Percentiles rank a stretch among this genome's conserved stretches.
Evolutionary conservation across 1,140 invertebrate genomes (phyloP).

Genomic region (Babylonia areolata): DNA sequence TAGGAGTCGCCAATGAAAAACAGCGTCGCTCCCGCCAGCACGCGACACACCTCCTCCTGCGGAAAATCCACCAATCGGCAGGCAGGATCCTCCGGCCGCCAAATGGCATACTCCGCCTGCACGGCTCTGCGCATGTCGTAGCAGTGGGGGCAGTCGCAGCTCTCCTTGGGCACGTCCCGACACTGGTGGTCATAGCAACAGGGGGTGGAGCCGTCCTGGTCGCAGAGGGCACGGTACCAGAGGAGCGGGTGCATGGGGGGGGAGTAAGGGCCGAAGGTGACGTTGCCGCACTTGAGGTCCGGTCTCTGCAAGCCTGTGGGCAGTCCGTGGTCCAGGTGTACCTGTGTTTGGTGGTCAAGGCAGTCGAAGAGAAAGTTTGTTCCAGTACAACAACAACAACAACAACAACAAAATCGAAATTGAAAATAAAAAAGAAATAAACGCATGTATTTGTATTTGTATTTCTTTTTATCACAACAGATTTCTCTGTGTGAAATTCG

Average conservation of each 20-base stretch:
- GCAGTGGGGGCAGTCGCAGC: conserved; percentile 42
- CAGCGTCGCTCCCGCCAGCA: conserved; percentile 35
- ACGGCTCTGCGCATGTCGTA: conserved; percentile 45
- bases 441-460: too few relatives aligned
- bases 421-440: too few relatives aligned
- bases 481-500: too few relatives aligned
- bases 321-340: neutral
- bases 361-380: too few relatives aligned
- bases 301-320: conserved; percentile 21
- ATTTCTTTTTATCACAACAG: too few relatives aligned
- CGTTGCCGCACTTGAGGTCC: conserved; percentile 31
- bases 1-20: conserved; percentile 46
- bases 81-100: conserved; percentile 21
- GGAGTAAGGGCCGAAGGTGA: conserved; percentile 26
- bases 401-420: too few relatives aligned
- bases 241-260: neutral
- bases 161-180: conserved; percentile 1
- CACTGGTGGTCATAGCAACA: conserved; percentile 51
- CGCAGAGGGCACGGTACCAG: conserved; percentile 47
- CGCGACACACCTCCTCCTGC: neutral
- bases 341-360: too few relatives aligned
- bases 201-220: conserved; percentile 46
- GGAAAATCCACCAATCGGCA: conserved; percentile 35
- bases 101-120: conserved; percentile 46
- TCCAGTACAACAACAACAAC: too few relatives aligned